phyloP scores from a whole-genome alignment of 2,888 invertebrate species.

The Ophion obscuratus region DNA sequence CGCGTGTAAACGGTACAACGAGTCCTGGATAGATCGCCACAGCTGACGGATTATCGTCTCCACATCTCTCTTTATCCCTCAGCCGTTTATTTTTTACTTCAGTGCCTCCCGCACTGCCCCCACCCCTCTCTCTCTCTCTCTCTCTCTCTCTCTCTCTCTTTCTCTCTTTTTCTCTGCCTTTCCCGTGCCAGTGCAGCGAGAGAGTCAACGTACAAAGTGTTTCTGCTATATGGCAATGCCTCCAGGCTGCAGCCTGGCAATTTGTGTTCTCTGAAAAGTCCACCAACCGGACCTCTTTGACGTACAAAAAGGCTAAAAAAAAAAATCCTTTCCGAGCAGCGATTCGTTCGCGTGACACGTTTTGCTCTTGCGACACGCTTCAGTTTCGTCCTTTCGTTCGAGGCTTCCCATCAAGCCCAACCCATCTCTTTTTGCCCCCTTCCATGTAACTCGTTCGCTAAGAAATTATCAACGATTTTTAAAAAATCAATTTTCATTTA shows the following conservation, averaged over 20 bases:
- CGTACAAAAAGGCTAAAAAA: not conserved
- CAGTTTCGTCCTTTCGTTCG: too few species aligned
- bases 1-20: constrained; percentile 39
- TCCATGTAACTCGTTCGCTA: not conserved
- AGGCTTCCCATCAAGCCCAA: not conserved
- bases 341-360: too few species aligned
- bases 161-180: too few species aligned
- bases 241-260: constrained; percentile 36
- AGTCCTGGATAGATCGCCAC: constrained; percentile 44
- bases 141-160: not conserved
- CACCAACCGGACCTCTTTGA: constrained; percentile 1
- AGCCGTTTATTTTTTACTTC: not conserved
- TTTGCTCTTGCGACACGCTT: too few species aligned
- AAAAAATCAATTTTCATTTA: too few species aligned
- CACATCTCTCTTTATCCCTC: constrained; percentile 2
- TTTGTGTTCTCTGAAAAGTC: constrained; percentile 50
- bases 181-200: too few species aligned
- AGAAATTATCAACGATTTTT: not conserved
- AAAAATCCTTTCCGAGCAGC: too few species aligned
- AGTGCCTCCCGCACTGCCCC: not conserved
- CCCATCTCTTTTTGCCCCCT: not conserved
- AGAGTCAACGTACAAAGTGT: not conserved
- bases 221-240: constrained; percentile 30
- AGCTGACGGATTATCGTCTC: constrained; percentile 53
- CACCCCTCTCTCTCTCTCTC: constrained; percentile 4